Base-by-base conservation (phyloP, 1,140 invertebrate species). In the Tetramorium alpestre region DNA sequence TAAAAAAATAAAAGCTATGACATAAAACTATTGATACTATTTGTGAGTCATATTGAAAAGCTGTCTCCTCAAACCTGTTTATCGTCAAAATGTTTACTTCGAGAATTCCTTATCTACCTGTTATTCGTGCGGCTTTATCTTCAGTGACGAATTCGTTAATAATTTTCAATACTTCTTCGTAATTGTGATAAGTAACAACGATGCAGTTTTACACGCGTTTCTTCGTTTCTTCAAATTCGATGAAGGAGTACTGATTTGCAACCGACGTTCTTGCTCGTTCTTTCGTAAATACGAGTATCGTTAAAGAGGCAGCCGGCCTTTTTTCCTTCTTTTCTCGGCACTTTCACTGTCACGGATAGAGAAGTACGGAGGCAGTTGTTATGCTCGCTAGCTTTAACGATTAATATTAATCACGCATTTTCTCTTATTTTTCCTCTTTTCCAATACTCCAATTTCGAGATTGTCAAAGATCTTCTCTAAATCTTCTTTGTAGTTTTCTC, bases 341-440 rank as follows among this genome's bases (percentile, higher is more conserved):
- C 89, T 90, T 90, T 89, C 85, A 90, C 89, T 80, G 64, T 44
- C 22, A 25, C 56, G n/a, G 60, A 76, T 77, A 65, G 51, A 82
- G 8, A 72, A 82, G 54, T 70, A 41, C 22, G 38, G 58, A 77
- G 16, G 38, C 22, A 33, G 25, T 69, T 67, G 47, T 77, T 78
- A 49, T 81, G 28, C 33, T 69, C 62, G 47, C 33, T 44, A 82
- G 65, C 65, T 16, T 22, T 44, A 82, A 58, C 64, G 38, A 82
- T 72, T 72, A 82, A 81, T 47, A 58, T 56, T 69, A 10, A 69
- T 47, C 49, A 25, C 18, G 22, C 16, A 22, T 28, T 44, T 56
- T 33, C 18, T 33, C 33, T 25, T 16, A 25, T 47, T 49, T 25
- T 28, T 11, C 25, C 16, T 3, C 3, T 60, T 47, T 73, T 33